Evolutionary conservation across 64 coral and sea anemone species (phyloP).

Genomic region (Pocillopora verrucosa): DNA sequence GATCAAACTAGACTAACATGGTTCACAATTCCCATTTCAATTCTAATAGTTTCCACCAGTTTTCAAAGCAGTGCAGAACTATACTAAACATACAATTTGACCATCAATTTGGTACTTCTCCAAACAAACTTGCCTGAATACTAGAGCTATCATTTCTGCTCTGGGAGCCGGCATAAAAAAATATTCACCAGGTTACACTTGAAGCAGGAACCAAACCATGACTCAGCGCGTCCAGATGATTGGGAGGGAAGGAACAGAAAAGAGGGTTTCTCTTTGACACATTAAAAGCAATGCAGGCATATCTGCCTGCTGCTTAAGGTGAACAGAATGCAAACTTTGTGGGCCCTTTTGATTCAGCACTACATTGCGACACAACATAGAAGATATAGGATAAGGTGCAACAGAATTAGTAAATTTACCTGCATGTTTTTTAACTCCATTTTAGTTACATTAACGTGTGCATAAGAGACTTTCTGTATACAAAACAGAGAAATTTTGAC

Average conservation of each 20-base stretch:
- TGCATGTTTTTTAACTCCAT: no score
- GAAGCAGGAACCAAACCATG: slow-evolving; percentile 95
- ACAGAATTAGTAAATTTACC: background rate
- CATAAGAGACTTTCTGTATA: background rate
- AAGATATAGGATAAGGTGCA: background rate
- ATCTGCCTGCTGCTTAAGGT: background rate
- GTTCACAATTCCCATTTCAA: slow-evolving; percentile 20
- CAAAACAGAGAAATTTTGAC: background rate
- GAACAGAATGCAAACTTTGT: slow-evolving; percentile 63
- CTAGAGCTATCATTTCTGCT: slow-evolving; percentile 12
- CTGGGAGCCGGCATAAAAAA: slow-evolving; percentile 48
- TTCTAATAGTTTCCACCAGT: background rate
- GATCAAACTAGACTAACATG: background rate
- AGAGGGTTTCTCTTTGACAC: background rate
- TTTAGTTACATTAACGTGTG: background rate
- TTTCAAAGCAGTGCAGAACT: background rate
- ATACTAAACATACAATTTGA: background rate
- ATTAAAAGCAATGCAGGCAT: background rate
- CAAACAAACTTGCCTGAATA: slow-evolving; percentile 32
- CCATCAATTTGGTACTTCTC: background rate
- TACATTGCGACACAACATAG: slow-evolving; percentile 7
- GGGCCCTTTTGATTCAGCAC: slow-evolving; percentile 55
- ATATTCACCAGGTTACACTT: slow-evolving; percentile 44
- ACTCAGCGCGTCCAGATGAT: slow-evolving; percentile 84
- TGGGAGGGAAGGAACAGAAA: slow-evolving; percentile 81